Percentiles rank a stretch among this genome's conserved stretches.
phyloP scores from a whole-genome alignment of 64 coral and sea anemone species.

The Pocillopora verrucosa region DNA sequence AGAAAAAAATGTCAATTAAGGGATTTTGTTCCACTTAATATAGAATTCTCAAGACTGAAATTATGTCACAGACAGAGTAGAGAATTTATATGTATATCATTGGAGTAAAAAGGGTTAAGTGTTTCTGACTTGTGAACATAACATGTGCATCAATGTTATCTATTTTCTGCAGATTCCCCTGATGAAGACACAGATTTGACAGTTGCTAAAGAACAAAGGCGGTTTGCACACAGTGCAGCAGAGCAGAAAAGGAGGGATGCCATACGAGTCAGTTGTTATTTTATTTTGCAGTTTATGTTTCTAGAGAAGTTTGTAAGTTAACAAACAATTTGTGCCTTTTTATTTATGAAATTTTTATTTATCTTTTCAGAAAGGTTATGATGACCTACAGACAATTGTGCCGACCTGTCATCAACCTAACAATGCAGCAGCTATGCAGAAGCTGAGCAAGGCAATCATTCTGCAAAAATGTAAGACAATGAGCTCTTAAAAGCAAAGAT shows the following conservation, averaged over 20 bases:
- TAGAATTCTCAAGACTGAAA: too few relatives aligned
- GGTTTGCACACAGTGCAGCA: slow-evolving; percentile 95
- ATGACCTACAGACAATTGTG: slow-evolving; percentile 91
- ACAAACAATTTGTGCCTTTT: not conserved
- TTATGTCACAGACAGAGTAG: too few relatives aligned
- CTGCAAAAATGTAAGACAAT: slow-evolving; percentile 86
- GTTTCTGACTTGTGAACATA: not conserved
- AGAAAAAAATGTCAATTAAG: too few relatives aligned
- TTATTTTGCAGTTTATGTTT: not conserved
- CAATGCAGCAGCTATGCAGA: slow-evolving; percentile 57
- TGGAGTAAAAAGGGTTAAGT: not conserved
- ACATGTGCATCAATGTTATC: not conserved
- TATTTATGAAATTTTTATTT: not conserved
- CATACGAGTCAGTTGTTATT: slow-evolving; percentile 62
- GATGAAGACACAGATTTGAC: slow-evolving; percentile 62
- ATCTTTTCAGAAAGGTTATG: slow-evolving; percentile 90
- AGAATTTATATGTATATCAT: too few relatives aligned
- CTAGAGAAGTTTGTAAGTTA: not conserved
- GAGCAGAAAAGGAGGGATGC: slow-evolving; percentile 98
- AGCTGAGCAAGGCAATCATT: slow-evolving; percentile 94
- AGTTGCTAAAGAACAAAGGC: slow-evolving; percentile 72
- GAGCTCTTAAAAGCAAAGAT: not conserved
- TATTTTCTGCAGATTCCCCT: slow-evolving; percentile 37
- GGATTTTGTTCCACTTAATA: too few relatives aligned
- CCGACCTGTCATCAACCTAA: slow-evolving; percentile 78